Percentiles rank a stretch among this genome's conserved stretches.
These are phyloP conservation scores for Cyanoramphus novaezelandiae DNA, from an alignment of 2,113 vertebrate species.

Conservation along the genomic window DNA sequence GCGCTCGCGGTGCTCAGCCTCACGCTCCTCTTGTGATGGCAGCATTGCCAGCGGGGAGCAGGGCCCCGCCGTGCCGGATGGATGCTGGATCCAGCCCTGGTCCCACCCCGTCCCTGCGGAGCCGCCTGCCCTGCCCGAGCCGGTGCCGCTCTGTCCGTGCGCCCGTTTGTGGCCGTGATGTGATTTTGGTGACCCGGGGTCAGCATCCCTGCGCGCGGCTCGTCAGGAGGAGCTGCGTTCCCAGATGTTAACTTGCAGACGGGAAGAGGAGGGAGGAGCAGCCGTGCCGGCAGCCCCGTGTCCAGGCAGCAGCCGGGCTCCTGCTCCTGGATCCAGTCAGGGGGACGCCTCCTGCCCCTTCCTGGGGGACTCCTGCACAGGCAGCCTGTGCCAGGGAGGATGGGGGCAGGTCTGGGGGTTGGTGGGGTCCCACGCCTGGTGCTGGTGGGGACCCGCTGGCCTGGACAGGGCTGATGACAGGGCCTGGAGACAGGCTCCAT, in stretches of 20 bases:
- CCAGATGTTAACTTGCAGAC: background rate
- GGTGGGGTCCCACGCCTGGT: background rate
- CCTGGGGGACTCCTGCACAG: background rate
- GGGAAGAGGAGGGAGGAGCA: background rate
- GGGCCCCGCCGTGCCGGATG: background rate
- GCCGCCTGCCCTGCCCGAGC: background rate
- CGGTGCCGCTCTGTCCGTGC: background rate
- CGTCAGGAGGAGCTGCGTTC: background rate
- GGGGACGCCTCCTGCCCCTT: background rate
- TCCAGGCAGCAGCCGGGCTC: background rate
- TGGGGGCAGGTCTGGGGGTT: background rate
- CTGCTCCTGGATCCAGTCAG: background rate
- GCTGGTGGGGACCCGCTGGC: background rate
- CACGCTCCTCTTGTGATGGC: background rate
- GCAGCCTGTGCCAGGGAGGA: background rate
- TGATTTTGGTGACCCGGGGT: background rate
- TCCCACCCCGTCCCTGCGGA: background rate
- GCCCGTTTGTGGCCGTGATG: background rate
- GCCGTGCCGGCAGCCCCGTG: background rate
- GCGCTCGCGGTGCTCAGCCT: background rate
- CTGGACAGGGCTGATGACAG: background rate
- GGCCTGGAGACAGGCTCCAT: fast-evolving
- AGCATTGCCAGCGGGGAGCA: background rate
- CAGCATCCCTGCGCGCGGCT: background rate
- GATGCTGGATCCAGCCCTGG: background rate